Base-by-base conservation (phyloP, 2,113 vertebrate species). In the Alethe castanea region DNA sequence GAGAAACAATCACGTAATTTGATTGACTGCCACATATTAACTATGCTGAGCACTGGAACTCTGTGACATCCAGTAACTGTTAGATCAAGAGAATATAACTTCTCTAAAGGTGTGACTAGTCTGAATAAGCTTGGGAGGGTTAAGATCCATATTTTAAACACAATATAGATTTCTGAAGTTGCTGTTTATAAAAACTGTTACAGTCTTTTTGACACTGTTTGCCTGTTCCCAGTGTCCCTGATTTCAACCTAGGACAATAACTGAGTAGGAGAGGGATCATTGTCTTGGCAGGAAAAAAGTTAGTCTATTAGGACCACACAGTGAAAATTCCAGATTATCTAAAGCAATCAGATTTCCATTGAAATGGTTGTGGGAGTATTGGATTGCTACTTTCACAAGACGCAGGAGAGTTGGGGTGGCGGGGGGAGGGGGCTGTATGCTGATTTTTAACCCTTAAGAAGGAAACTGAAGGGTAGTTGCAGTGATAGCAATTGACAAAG, bases 301-400 rank as follows among this genome's bases (percentile, higher is more conserved):
- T 90, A 23, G 40, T 88, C 14, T 64, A 24, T 92, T 88, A 92
- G 38, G 91, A 87, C 86, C 74, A 82, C 81, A 88, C 74, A 88
- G 45, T 64, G 88, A 90, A 93, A 82, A 90, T 52, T 52, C 62
- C 22, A 91, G 33, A 77, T 90, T 60, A 59, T 73, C 35, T 86
- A 45, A 89, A 85, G 56, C 44, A 92, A 33, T 79, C 47, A 45
- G 12, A 40, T 81, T 88, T 87, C 48, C 71, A 17, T 3, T 40
- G 53, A 67, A 76, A 79, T 60, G 8, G 6, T 7, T 52, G 6
- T 90, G 35, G 50, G 42, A 82, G n/a, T 66, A 57, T 74, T 53
- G 44, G 19, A 45, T 53, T 84, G 28, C 48, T 93, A 4, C 20
- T 36, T 84, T 19, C 17, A 26, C 3, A 5, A 15, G 12, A 28